A percentile compares a stretch with the other conserved stretches of the same genome.
These are phyloP conservation scores for Nannoperca obscura DNA, from an alignment of 2,797 vertebrate species.

Conservation along the genomic window DNA sequence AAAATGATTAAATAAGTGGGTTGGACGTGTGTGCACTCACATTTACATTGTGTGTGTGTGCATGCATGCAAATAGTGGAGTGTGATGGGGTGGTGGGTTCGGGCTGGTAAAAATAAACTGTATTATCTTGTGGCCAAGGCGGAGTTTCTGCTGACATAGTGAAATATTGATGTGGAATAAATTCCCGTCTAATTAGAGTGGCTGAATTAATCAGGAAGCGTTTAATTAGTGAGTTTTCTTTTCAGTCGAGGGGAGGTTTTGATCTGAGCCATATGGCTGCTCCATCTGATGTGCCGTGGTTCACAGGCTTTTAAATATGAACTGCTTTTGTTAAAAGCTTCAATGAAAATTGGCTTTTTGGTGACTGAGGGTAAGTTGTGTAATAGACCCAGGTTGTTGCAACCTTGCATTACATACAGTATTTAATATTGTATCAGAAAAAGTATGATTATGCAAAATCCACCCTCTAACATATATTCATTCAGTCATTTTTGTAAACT, in stretches of 20 bases:
- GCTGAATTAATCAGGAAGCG: constrained; percentile 82
- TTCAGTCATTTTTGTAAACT: background rate
- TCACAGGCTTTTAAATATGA: constrained; percentile 71
- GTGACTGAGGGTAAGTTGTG: constrained; percentile 39
- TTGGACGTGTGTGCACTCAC: background rate
- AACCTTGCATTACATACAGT: background rate
- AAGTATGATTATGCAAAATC: background rate
- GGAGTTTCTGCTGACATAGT: constrained; percentile 78
- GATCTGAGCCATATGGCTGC: constrained; percentile 77
- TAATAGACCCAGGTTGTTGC: constrained; percentile 10
- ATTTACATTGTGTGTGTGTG: constrained; percentile 1
- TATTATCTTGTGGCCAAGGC: constrained; percentile 61
- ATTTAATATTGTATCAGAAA: constrained; percentile 14
- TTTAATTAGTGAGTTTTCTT: constrained; percentile 83
- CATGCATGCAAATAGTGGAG: background rate
- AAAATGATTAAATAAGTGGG: constrained; percentile 57
- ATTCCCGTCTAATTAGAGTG: constrained; percentile 82
- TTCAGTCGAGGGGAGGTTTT: constrained; percentile 74
- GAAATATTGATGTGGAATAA: constrained; percentile 83
- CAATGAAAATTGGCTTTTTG: constrained; percentile 46
- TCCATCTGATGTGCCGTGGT: constrained; percentile 66
- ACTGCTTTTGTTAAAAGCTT: constrained; percentile 54
- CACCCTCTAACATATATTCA: background rate
- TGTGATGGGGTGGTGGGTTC: constrained; percentile 6
- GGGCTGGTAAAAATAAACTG: constrained; percentile 36